A percentile compares a stretch with the other conserved stretches of the same genome.
These are phyloP conservation scores for Gallinago media DNA, from an alignment of 2,113 vertebrate species.

Conservation along the genomic window DNA sequence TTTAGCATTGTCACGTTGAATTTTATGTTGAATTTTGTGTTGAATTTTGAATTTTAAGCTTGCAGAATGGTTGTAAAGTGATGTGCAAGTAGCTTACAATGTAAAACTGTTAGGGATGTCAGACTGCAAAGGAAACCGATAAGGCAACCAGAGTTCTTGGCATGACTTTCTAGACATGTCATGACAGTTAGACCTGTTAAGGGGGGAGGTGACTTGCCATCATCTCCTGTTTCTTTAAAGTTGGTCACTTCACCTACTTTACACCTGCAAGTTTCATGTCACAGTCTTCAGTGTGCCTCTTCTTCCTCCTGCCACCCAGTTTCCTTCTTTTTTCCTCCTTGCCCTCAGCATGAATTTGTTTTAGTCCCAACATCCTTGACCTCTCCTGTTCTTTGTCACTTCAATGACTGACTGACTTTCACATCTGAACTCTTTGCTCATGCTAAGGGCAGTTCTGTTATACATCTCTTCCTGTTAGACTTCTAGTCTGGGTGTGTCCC, in stretches of 20 bases:
- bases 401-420: not conserved
- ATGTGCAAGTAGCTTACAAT: not conserved
- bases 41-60: not conserved
- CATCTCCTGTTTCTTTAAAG: not conserved
- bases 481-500: not conserved
- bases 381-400: not conserved
- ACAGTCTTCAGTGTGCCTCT: not conserved
- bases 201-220: fast-evolving
- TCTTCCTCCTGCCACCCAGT: not conserved
- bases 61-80: not conserved
- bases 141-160: not conserved
- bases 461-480: not conserved
- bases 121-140: not conserved
- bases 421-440: not conserved
- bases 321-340: not conserved
- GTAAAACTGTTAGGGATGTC: not conserved
- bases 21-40: no score
- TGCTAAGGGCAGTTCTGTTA: not conserved
- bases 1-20: not conserved
- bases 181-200: not conserved
- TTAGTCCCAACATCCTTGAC: not conserved
- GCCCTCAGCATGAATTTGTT: fast-evolving
- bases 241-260: not conserved
- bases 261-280: not conserved
- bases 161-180: fast-evolving